Percentiles rank a stretch among this genome's conserved stretches.
phyloP scores from a whole-genome alignment of 1,140 invertebrate species.

The Trachymyrmex cornetzi region DNA sequence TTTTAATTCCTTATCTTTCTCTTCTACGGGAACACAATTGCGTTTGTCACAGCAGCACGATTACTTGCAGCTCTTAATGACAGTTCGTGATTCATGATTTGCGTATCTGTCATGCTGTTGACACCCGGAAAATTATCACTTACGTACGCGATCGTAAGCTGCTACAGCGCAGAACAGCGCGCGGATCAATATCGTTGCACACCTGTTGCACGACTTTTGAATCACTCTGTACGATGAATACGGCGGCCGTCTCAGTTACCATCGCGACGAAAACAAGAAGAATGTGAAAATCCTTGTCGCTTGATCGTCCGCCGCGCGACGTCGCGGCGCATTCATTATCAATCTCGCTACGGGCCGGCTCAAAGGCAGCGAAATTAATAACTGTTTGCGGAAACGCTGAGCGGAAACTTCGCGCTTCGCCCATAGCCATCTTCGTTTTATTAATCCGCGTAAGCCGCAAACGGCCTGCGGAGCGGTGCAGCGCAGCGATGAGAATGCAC shows the following conservation, averaged over 20 bases:
- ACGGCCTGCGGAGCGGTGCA: conserved; percentile 35
- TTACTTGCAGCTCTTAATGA: conserved; percentile 27
- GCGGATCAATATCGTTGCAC: conserved; percentile 55
- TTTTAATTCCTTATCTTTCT: background rate
- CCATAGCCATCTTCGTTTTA: conserved; percentile 66
- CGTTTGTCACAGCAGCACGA: background rate
- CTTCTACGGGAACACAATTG: too few species aligned
- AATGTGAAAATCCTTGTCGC: conserved; percentile 55
- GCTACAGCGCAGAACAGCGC: background rate
- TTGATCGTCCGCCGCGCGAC: conserved; percentile 40
- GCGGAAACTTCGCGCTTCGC: conserved; percentile 51
- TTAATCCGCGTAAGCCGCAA: conserved; percentile 69
- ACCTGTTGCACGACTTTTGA: conserved; percentile 63
- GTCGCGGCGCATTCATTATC: conserved; percentile 72
- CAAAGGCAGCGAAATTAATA: conserved; percentile 76
- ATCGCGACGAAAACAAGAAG: conserved; percentile 41
- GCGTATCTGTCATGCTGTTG: conserved; percentile 18
- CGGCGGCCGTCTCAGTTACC: conserved; percentile 37
- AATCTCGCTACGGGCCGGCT: conserved; percentile 63
- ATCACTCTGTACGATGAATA: conserved; percentile 59
- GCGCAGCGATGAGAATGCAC: conserved; percentile 21
- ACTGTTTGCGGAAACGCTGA: conserved; percentile 76
- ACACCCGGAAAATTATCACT: conserved; percentile 17
- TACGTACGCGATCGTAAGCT: conserved; percentile 20
- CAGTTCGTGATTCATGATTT: conserved; percentile 10